Base-by-base conservation (phyloP, 2,888 invertebrate genomes). In the Apantesis nais region DNA sequence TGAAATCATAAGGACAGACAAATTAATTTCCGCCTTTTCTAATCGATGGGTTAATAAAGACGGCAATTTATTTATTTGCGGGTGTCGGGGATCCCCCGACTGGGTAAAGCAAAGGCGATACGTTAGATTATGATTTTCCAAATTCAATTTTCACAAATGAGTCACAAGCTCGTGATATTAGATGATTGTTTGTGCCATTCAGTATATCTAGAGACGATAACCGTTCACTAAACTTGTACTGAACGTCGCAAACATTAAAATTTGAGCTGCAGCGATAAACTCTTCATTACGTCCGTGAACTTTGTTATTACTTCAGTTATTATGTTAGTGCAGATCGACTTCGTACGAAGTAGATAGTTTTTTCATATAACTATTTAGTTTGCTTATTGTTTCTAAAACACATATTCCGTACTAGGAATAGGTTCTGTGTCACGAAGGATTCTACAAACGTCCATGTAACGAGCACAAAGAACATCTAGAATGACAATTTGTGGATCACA, bases 181-280 rank as follows among this genome's bases (percentile, higher is more conserved):
- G 48, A 34, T 48, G 34, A 52, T 12, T 66, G 66, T 55, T 63
- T 63, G 55, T 48, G 41, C 37, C 62, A 62, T 67, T 52, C 63
- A 44, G 2, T 29, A 64, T n/a, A 65, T 60, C 48, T 44, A 67
- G 29, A 48, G 29, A 22, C 29, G 71, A 55, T 62, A 71, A 63
- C 34, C 44, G 60, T 44, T 58, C 61, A 67, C 62, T 67, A 61
- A 60, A 67, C 67, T 34, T 58, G 58, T 52, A 37, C 9, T 62
- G 34, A 34, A 48, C n/a, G 61, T 64, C 55, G 44, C 63, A 55
- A 69, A 39, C 55, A 52, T 22, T 52, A 52, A 52, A n/a, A n/a
- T 52, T 61, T 61, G n/a, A 61, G 44, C 44, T 48, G 44, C 44
- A 31, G 22, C 61, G 67, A 67, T 67, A 61, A 66, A 58, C 66